These are phyloP conservation scores for Nebria brevicollis DNA, from an alignment of 2,888 invertebrate species.

Conservation along the genomic window DNA sequence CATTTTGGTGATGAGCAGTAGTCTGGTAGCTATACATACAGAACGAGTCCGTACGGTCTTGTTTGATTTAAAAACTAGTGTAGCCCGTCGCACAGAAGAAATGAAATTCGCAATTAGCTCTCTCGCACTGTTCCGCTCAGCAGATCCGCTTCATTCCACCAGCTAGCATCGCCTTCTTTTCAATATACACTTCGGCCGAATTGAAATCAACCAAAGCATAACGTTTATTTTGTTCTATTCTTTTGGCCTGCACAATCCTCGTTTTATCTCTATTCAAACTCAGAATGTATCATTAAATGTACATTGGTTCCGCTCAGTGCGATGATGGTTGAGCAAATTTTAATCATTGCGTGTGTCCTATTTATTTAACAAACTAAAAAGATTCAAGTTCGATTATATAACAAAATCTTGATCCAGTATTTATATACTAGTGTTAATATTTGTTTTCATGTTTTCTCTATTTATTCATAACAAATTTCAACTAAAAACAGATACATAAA, in stretches of 20 bases:
- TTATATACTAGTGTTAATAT: no score
- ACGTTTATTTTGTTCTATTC: not conserved
- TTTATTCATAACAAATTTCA: no score
- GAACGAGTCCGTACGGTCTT: not conserved
- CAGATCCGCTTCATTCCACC: not conserved
- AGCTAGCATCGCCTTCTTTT: not conserved
- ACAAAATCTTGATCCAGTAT: no score
- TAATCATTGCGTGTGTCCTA: not conserved
- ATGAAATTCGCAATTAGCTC: conserved; percentile 38
- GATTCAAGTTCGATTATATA: no score
- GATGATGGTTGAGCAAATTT: not conserved
- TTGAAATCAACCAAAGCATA: not conserved
- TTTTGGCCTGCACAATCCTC: not conserved
- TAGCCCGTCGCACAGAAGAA: conserved; percentile 28
- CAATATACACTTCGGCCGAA: not conserved
- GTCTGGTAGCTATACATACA: not conserved
- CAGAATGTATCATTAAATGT: not conserved
- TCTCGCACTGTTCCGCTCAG: not conserved
- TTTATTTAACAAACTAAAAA: not conserved
- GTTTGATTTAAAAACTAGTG: conserved; percentile 38
- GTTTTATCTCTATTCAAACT: not conserved
- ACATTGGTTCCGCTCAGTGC: not conserved
- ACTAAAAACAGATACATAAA: no score
- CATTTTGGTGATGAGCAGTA: conserved; percentile 28
- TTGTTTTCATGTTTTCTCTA: no score